Base-by-base conservation (phyloP, 30 jellyfish, hydroid and myxozoan species). In the Aurelia coerulea region DNA sequence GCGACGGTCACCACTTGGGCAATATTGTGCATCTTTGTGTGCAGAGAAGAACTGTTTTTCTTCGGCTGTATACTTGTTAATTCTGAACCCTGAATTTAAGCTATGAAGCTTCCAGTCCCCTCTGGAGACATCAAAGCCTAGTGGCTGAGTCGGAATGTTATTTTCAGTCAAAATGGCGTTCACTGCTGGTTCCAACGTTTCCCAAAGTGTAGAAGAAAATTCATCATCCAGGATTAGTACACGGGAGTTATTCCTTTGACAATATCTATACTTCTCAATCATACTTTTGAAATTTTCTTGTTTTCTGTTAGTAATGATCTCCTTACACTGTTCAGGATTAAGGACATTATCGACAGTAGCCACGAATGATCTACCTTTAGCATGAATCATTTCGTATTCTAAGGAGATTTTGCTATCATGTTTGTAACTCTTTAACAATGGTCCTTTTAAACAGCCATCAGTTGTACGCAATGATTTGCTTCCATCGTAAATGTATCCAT, bases 21-120 rank as follows among this genome's bases (percentile, higher is more conserved):
- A 88, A 79, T 58, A 88, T 56, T 78, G 96, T 1, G 96, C 80
- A 59, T 88, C 96, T 78, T 84, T 79, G 81, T 88, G 96, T 11
- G 69, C 37, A 10, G 88, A 72, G 69, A 88, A 88, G 78, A 79
- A 65, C 58, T 80, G 90, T 53, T 72, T 42, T 52, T 53, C 62
- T 58, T 32, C 50, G 5, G 76, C 77, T 18, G 68, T 31, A 52
- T 84, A 84, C 59, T 50, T 64, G 67, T 84, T 84, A 5, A 84
- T 33, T 17, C 94, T 60, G 41, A 84, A 35, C 0, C 90, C 94
- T 52, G 62, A 23, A 34, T 84, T 84, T 37, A 84, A 15, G 11
- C 83, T 60, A 1, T 33, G 52, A 16, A 84, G 74, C 68, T 60
- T 46, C 94, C 90, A 84, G 18, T 84, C 80, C 2, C 94, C 94